phyloP scores from a whole-genome alignment of 2,888 invertebrate species.

The Elysia crispata region DNA sequence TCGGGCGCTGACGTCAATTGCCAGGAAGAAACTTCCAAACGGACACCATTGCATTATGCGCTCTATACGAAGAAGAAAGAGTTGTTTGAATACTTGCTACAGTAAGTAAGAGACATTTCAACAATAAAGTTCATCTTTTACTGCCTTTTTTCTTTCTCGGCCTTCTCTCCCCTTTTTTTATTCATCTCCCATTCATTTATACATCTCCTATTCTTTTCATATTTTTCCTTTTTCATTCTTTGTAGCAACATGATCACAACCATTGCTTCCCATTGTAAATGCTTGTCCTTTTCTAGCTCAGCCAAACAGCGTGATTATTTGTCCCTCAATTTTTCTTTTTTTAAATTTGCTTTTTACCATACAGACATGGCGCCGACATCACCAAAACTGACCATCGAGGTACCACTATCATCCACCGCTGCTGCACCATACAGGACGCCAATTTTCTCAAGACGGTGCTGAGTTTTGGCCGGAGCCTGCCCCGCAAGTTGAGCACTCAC shows the following conservation, averaged over 20 bases:
- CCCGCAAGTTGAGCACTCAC: no score
- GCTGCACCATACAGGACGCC: conserved; percentile 63
- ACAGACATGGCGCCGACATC: conserved; percentile 64
- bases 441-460: conserved; percentile 62
- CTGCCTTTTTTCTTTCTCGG: no score
- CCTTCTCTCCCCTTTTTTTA: no score
- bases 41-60: conserved; percentile 69
- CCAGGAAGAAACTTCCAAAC: conserved; percentile 59
- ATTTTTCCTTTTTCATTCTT: not conserved
- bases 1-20: conserved; percentile 64
- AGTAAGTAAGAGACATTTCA: conserved; percentile 56
- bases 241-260: no score
- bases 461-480: no score
- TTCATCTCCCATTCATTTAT: not conserved
- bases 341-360: not conserved
- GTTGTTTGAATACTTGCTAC: conserved; percentile 63
- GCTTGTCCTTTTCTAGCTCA: no score
- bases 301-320: no score
- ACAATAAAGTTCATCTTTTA: no score
- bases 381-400: conserved; percentile 63
- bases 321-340: not conserved
- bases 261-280: no score
- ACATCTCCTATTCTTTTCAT: not conserved
- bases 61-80: conserved; percentile 62
- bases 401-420: conserved; percentile 66